Evolutionary conservation across 2,113 vertebrate species (phyloP).

Genomic region (Rhabdornis inornatus): DNA sequence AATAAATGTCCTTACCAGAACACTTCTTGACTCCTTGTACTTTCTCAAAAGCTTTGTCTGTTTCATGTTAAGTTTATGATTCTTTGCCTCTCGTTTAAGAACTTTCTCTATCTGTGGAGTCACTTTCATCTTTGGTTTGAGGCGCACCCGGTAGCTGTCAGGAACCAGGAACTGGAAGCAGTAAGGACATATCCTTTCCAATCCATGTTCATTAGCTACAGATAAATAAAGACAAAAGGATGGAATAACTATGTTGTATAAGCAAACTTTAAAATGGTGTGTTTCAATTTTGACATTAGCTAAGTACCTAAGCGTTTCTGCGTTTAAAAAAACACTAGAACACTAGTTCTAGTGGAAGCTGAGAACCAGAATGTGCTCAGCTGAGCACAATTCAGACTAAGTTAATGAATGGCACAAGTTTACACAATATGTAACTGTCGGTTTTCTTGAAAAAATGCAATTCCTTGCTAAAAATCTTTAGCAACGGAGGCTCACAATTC

Average conservation of each 20-base stretch:
- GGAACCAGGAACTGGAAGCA: slow-evolving; percentile 86
- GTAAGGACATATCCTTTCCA: slow-evolving; percentile 74
- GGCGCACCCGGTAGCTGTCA: slow-evolving; percentile 77
- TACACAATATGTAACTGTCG: fast-evolving
- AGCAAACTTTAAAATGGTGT: neutral
- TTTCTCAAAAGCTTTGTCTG: slow-evolving; percentile 79
- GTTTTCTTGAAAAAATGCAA: neutral
- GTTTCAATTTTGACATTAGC: neutral
- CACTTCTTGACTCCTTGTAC: slow-evolving; percentile 79
- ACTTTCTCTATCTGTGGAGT: slow-evolving; percentile 77
- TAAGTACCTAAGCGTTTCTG: fast-evolving
- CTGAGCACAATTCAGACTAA: neutral
- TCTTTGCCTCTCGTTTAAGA: slow-evolving; percentile 74
- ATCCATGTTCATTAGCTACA: slow-evolving; percentile 46
- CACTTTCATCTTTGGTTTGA: slow-evolving; percentile 81
- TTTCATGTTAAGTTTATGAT: slow-evolving; percentile 76
- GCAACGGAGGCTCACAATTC: fast-evolving
- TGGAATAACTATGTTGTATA: neutral
- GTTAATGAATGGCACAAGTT: neutral
- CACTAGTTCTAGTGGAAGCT: neutral
- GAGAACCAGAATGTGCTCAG: neutral
- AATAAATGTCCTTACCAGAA: slow-evolving; percentile 80
- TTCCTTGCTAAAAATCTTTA: neutral
- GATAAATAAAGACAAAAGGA: neutral
- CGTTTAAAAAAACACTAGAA: neutral